Percentiles rank a stretch among this genome's conserved stretches.
Conservation (phyloP, 1,140 invertebrate genomes). For the Drosophila equinoxialis region DNA sequence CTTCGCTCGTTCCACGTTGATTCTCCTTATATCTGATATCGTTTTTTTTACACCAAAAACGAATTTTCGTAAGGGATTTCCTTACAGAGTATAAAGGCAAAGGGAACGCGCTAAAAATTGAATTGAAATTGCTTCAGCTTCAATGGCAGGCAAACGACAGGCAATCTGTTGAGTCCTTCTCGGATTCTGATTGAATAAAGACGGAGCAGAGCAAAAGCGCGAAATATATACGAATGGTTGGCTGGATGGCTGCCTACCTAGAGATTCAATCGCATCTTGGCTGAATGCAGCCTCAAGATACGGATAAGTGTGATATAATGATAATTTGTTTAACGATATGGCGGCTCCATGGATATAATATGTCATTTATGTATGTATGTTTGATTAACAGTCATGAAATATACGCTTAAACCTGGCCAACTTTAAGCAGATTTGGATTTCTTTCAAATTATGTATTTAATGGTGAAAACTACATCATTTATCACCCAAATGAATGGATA, state of each 20-base stretch:
- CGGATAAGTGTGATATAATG: conserved; percentile 42
- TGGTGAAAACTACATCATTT: conserved; percentile 4
- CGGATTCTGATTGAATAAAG: conserved; percentile 64
- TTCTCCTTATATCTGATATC: conserved; percentile 29
- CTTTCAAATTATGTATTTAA: not conserved
- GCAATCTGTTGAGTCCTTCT: conserved; percentile 73
- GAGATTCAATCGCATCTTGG: conserved; percentile 23
- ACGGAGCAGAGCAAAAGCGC: conserved; percentile 52
- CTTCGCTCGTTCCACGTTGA: conserved; percentile 33
- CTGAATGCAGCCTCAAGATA: conserved; percentile 35
- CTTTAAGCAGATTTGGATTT: not conserved
- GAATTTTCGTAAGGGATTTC: conserved; percentile 46
- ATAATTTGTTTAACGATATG: conserved; percentile 58
- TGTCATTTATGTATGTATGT: conserved; percentile 37
- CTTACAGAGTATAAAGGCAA: conserved; percentile 45
- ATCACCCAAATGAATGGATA: conserved; percentile 21
- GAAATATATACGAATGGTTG: conserved; percentile 60
- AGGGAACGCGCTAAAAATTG: conserved; percentile 66
- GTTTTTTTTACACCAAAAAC: conserved; percentile 48
- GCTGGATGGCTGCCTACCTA: conserved; percentile 42
- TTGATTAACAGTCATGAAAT: conserved; percentile 8
- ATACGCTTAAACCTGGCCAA: not conserved
- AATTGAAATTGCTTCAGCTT: conserved; percentile 78
- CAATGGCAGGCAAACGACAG: conserved; percentile 76
- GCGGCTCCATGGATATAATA: conserved; percentile 47